Evolutionary conservation across 2,797 vertebrate genomes (phyloP).

Genomic region (Sebastes iracundus): DNA sequence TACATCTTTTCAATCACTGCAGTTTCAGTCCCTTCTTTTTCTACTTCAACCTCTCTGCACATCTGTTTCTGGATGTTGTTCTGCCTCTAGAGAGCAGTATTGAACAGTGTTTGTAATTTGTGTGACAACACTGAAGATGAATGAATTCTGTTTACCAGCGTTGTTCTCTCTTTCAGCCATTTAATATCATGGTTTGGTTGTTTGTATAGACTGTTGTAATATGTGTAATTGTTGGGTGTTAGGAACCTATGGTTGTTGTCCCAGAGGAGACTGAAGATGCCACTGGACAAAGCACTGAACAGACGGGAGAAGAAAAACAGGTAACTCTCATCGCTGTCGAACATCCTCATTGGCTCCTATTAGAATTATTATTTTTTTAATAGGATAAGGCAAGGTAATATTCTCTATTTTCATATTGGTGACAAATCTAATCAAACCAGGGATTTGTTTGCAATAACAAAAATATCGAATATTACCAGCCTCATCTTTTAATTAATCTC

Average conservation of each 20-base stretch:
- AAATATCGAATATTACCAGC: no score
- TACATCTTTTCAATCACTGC: background rate
- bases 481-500: no score
- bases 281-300: background rate
- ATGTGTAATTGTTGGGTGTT: constrained; percentile 18
- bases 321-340: constrained; percentile 30
- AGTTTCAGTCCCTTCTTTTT: background rate
- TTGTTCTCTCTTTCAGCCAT: background rate
- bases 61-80: background rate
- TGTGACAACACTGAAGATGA: background rate
- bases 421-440: no score
- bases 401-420: background rate
- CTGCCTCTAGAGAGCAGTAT: constrained; percentile 58
- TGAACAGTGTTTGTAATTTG: constrained; percentile 5
- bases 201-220: background rate
- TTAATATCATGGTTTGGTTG: background rate
- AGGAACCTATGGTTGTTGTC: constrained; percentile 20
- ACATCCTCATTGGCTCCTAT: background rate
- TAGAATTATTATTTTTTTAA: background rate
- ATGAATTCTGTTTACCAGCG: background rate
- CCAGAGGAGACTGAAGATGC: constrained; percentile 7
- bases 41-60: background rate
- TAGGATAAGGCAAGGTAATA: background rate
- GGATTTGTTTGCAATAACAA: no score
- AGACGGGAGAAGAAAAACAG: constrained; percentile 6